Evolutionary conservation across 2,797 vertebrate genomes (phyloP), one percentile per base, ranked within the genome.

Genomic region (Smutsia gigantea): DNA sequence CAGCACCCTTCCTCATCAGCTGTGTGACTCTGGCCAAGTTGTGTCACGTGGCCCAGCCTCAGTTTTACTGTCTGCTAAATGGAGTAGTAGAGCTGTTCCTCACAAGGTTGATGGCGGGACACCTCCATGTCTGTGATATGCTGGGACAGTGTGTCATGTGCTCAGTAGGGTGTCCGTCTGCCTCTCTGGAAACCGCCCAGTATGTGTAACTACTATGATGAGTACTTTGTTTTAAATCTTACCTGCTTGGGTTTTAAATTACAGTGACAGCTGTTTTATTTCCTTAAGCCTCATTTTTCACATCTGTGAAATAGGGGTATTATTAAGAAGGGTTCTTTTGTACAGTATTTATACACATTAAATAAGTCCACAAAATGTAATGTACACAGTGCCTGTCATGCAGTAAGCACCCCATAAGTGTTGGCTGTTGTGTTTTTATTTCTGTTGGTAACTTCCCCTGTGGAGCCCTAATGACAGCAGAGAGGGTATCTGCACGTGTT

Each of bases 11-110:
- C 13, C 71, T 25, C 31, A 4, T 4, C 29, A 2, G 29, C 57
- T 63, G 7, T 0, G 0, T 71, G 72, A 29, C 61, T 31, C 34
- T 42, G 68, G 55, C 68, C 0, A 3, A 51, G 27, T 19, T 2
- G 34, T 15, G 66, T 29, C 31, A 29, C 5, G 1, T 55, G 51
- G 15, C 5, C 15, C 10, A 21, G 77, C 21, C 63, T 78, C 31
- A 15, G 29, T 37, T 11, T 74, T 46, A 17, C 63, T 5, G 4
- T n/a, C 49, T 19, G 17, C n/a, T 27, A 31, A 10, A 15, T 72
- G 19, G 57, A 31, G 13, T 42, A 31, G 5, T 34, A 8, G 25
- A 29, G 31, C 42, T 25, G 18, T 61, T 57, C 34, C 17, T 78
- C 9, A 2, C 1, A 14, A 29, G 17, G 19, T 8, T 42, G 27